phyloP scores from a whole-genome alignment of 2,113 vertebrate genomes.

The Podarcis cretensis region DNA sequence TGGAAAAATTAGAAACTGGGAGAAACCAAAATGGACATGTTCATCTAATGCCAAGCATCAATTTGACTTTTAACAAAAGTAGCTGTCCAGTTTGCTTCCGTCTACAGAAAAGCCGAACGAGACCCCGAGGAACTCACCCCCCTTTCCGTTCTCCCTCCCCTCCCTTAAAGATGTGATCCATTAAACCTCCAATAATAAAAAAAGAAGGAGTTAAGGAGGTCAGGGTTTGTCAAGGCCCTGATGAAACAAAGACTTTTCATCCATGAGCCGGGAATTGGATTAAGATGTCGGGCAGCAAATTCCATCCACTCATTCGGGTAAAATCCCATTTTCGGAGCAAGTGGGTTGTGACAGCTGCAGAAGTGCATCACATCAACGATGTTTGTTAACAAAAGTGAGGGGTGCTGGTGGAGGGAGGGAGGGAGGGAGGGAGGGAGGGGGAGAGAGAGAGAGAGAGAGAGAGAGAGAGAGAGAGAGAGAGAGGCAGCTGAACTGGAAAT shows the following conservation, averaged over 20 bases:
- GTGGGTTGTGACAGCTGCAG: background rate
- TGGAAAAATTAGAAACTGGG: no score
- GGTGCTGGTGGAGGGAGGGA: background rate
- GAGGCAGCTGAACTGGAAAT: slow-evolving; percentile 35
- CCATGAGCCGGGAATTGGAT: background rate
- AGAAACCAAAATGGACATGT: no score
- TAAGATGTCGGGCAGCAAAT: background rate
- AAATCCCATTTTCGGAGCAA: background rate
- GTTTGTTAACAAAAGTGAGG: slow-evolving; percentile 1
- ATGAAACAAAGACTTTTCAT: background rate
- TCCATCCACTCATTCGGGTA: background rate
- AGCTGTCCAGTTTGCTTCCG: background rate
- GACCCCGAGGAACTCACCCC: no score
- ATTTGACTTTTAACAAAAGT: background rate
- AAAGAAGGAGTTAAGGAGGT: background rate
- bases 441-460: background rate
- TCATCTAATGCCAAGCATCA: no score
- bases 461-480: background rate
- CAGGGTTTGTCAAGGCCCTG: background rate
- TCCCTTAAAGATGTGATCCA: background rate
- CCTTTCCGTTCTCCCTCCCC: no score
- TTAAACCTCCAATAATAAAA: background rate
- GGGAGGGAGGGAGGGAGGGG: background rate
- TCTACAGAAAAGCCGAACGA: background rate
- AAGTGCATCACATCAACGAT: background rate